phyloP scores from a whole-genome alignment of 2,113 vertebrate genomes.

The Carassius gibelio region DNA sequence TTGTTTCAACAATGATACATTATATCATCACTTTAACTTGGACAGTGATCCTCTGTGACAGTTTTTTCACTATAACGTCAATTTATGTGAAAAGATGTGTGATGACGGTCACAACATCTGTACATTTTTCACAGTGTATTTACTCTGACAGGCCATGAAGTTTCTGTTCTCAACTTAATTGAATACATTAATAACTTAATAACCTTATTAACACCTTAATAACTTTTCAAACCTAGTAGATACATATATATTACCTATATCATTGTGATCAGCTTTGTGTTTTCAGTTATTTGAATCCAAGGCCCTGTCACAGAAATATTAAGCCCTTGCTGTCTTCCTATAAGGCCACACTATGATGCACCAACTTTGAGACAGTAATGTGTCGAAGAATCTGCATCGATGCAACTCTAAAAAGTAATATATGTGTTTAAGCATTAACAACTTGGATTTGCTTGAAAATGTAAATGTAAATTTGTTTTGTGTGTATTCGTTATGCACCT shows the following conservation, averaged over 20 bases:
- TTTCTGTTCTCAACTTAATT: background rate
- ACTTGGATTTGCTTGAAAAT: background rate
- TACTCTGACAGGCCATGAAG: background rate
- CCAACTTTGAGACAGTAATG: no score
- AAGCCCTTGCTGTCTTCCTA: background rate
- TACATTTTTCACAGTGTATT: background rate
- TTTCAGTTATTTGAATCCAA: background rate
- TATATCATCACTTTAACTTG: conserved; percentile 25
- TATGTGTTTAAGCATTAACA: background rate
- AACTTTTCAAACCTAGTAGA: background rate
- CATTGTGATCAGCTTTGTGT: background rate
- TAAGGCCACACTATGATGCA: background rate
- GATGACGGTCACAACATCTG: conserved; percentile 35
- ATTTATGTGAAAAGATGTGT: conserved; percentile 20
- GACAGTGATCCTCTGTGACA: conserved; percentile 22
- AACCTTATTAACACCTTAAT: background rate
- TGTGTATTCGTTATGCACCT: background rate
- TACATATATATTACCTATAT: background rate
- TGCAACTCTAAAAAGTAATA: background rate
- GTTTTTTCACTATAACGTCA: conserved; percentile 16
- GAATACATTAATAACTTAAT: background rate
- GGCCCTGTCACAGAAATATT: background rate
- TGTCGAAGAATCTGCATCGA: no score
- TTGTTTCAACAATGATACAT: conserved; percentile 14
- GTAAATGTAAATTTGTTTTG: background rate